Evolutionary conservation across 35 echinoderm and acorn worm species (phyloP).

Genomic region (Patiria miniata): DNA sequence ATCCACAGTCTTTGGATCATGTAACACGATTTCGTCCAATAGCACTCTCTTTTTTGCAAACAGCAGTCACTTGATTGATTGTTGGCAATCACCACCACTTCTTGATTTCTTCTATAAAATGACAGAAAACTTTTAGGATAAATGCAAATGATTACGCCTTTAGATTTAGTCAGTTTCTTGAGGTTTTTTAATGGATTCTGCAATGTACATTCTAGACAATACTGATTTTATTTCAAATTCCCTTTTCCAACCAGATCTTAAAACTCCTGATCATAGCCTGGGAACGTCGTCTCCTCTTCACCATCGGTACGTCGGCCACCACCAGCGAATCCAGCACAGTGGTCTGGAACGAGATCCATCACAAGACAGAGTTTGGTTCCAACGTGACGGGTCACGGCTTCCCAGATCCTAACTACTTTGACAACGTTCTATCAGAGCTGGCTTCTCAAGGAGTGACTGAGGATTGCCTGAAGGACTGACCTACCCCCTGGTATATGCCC

Average conservation of each 20-base stretch:
- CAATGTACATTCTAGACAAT: too few species aligned
- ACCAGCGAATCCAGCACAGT: conserved; percentile 92
- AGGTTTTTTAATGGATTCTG: too few species aligned
- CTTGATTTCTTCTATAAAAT: too few species aligned
- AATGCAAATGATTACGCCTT: too few species aligned
- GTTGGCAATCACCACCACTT: too few species aligned
- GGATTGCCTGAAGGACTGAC: conserved; percentile 41
- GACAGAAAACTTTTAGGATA: too few species aligned
- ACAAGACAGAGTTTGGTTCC: conserved; percentile 99
- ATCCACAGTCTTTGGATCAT: too few species aligned
- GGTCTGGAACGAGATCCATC: conserved; percentile 98
- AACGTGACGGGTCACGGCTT: conserved; percentile 92
- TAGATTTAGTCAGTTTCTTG: too few species aligned
- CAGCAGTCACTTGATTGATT: too few species aligned
- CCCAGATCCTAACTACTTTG: conserved; percentile 92
- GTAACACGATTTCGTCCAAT: too few species aligned
- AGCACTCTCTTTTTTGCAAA: too few species aligned
- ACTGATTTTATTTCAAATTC: too few species aligned
- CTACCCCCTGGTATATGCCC: neutral
- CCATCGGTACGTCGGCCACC: conserved; percentile 87
- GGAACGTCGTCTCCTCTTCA: conserved; percentile 96
- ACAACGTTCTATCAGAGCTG: conserved; percentile 81
- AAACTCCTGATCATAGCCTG: conserved; percentile 87
- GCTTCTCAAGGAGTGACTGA: conserved; percentile 86
- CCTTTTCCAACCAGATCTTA: conserved; percentile 60